These are phyloP conservation scores for Phymorhynchus buccinoides DNA, from an alignment of 1,140 invertebrate genomes.

Conservation along the genomic window DNA sequence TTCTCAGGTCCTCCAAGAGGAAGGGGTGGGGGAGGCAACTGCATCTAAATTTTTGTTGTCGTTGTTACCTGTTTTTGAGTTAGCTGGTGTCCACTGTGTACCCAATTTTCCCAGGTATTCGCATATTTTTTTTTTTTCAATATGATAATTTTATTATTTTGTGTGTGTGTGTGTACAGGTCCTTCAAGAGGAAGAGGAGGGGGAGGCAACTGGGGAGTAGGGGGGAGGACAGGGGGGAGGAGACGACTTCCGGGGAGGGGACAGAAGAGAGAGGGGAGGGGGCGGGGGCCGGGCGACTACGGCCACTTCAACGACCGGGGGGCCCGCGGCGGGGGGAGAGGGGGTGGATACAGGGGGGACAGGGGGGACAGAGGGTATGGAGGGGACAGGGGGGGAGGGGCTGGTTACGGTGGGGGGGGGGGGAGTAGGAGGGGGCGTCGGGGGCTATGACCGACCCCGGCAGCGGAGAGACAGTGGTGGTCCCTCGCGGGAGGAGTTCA, in stretches of 20 bases:
- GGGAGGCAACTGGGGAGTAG: slow-evolving; percentile 53
- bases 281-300: slow-evolving; percentile 48
- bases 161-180: slow-evolving; percentile 50
- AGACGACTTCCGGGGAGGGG: slow-evolving; percentile 44
- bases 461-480: slow-evolving; percentile 41
- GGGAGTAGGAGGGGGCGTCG: slow-evolving; percentile 21
- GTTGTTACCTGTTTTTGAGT: too few relatives aligned
- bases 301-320: slow-evolving; percentile 39
- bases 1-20: too few relatives aligned
- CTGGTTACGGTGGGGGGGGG: slow-evolving; percentile 43
- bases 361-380: slow-evolving; percentile 27
- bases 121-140: too few relatives aligned
- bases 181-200: slow-evolving; percentile 68
- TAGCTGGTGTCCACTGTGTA: too few relatives aligned
- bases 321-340: neutral
- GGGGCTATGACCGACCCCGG: slow-evolving; percentile 40
- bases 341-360: slow-evolving; percentile 41
- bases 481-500: slow-evolving; percentile 41
- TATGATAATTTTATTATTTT: too few relatives aligned
- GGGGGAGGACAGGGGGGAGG: slow-evolving; percentile 50
- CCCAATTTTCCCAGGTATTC: too few relatives aligned
- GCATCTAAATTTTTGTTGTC: too few relatives aligned
- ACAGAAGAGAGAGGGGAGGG: slow-evolving; percentile 52
- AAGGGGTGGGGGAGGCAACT: too few relatives aligned
- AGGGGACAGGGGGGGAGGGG: slow-evolving; percentile 38